Percentiles rank a stretch among this genome's conserved stretches.
Evolutionary conservation across 2,888 invertebrate genomes (phyloP).

Genomic region (Monoplex corrugatus): DNA sequence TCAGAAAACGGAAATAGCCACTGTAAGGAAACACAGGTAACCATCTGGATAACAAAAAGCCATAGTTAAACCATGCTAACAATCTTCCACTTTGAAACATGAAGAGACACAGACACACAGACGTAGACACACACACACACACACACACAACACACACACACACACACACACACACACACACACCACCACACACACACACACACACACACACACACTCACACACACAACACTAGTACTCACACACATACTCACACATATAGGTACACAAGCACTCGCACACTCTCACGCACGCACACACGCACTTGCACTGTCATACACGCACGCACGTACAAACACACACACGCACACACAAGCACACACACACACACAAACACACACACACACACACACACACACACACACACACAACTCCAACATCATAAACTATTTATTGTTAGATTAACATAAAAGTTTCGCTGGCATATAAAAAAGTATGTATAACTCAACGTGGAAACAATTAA

Average conservation of each 20-base stretch:
- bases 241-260: neutral
- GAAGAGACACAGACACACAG: neutral
- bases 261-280: neutral
- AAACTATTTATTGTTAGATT: too few relatives aligned
- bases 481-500: too few relatives aligned
- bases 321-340: neutral
- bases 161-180: neutral
- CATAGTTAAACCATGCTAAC: too few relatives aligned
- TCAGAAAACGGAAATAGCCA: too few relatives aligned
- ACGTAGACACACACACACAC: neutral
- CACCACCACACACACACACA: neutral
- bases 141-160: neutral
- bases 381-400: too few relatives aligned
- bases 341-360: too few relatives aligned
- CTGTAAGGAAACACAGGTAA: too few relatives aligned
- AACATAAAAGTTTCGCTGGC: too few relatives aligned
- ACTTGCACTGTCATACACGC: neutral
- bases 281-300: neutral
- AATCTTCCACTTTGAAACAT: neutral
- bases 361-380: too few relatives aligned
- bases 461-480: too few relatives aligned
- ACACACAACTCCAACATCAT: too few relatives aligned
- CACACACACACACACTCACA: neutral
- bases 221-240: neutral
- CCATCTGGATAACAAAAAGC: too few relatives aligned